Conservation (phyloP, 2,113 vertebrate species). For the Scomber scombrus region DNA sequence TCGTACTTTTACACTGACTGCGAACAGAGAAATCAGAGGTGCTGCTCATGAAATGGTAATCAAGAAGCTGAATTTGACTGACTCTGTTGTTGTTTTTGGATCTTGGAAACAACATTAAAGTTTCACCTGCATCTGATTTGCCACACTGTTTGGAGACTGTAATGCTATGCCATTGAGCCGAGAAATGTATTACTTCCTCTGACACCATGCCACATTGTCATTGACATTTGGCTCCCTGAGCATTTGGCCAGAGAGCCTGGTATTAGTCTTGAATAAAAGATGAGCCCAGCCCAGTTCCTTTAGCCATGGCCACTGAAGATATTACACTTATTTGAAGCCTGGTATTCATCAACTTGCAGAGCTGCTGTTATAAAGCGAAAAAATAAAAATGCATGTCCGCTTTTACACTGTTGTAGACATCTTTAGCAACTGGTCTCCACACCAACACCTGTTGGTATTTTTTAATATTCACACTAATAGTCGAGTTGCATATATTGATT, state of each 20-base stretch:
- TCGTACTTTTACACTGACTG: neutral
- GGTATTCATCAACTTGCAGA: neutral
- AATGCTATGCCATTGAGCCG: slow-evolving; percentile 9
- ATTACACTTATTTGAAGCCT: slow-evolving; percentile 3
- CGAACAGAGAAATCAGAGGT: neutral
- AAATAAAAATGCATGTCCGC: neutral
- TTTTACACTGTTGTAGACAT: too few relatives aligned
- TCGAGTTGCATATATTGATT: too few relatives aligned
- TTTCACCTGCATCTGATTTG: slow-evolving; percentile 19
- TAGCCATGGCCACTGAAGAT: neutral
- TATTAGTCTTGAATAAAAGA: slow-evolving; percentile 56
- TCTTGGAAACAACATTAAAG: slow-evolving; percentile 8
- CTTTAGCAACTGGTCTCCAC: too few relatives aligned
- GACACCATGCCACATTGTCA: neutral
- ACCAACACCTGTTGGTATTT: too few relatives aligned
- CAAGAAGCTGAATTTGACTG: neutral
- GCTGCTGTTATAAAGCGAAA: neutral
- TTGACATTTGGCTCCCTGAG: slow-evolving; percentile 46
- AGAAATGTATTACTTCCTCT: slow-evolving; percentile 35
- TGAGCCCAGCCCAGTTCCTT: slow-evolving; percentile 33
- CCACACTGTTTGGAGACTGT: neutral
- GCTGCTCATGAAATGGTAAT: neutral
- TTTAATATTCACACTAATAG: too few relatives aligned
- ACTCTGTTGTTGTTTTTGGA: neutral
- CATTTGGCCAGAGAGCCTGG: slow-evolving; percentile 47